Evolutionary conservation across 2,888 invertebrate species (phyloP).

Genomic region (Pelosia muscerda): DNA sequence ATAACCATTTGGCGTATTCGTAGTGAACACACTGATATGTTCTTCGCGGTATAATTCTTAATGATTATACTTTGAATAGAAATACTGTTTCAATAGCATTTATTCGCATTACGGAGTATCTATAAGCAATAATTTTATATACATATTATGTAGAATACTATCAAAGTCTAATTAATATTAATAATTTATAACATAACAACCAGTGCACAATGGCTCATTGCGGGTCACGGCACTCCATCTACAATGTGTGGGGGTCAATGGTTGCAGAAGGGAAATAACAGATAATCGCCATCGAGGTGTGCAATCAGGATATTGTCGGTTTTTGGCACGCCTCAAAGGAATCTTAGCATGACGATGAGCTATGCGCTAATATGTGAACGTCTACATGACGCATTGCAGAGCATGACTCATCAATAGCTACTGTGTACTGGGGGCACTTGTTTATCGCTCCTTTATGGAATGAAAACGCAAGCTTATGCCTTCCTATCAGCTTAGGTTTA

Average conservation of each 20-base stretch:
- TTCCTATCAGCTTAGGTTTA: constrained; percentile 14
- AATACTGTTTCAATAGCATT: constrained; percentile 6
- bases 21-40: neutral
- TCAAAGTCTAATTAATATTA: neutral
- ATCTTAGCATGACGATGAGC: neutral
- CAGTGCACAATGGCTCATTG: neutral
- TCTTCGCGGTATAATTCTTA: neutral
- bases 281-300: neutral
- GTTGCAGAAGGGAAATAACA: too few species aligned
- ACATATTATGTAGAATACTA: neutral
- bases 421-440: neutral
- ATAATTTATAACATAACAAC: neutral
- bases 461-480: neutral
- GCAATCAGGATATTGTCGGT: neutral
- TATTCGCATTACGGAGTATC: neutral
- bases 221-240: neutral
- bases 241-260: neutral
- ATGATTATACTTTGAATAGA: neutral
- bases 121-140: neutral
- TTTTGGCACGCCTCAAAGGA: neutral
- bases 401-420: neutral
- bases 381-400: neutral
- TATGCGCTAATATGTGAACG: neutral
- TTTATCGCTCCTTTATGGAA: neutral
- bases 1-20: neutral